A percentile compares a stretch with the other conserved stretches of the same genome.
Conservation (phyloP, 2,113 vertebrate species). For the Cheirogaleus medius region DNA sequence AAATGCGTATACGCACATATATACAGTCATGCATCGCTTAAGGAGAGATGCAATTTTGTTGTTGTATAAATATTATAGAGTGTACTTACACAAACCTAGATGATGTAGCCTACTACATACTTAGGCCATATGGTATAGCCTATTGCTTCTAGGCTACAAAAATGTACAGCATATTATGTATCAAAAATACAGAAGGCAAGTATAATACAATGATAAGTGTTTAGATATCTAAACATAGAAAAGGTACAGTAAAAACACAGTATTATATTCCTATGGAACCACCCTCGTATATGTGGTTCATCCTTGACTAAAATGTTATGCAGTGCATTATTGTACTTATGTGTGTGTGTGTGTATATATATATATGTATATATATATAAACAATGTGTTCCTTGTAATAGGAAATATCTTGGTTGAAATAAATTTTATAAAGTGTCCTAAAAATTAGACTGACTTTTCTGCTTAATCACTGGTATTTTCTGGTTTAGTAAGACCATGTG, state of each 20-base stretch:
- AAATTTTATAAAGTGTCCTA: constrained; percentile 9
- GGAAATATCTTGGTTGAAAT: neutral
- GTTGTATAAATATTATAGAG: neutral
- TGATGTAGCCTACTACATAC: neutral
- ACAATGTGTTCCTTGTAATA: neutral
- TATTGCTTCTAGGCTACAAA: neutral
- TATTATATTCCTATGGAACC: neutral
- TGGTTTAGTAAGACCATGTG: neutral
- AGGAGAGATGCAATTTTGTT: neutral
- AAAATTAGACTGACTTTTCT: neutral
- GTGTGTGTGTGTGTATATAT: neutral
- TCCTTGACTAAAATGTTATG: neutral
- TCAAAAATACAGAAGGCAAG: neutral
- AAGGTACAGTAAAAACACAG: neutral
- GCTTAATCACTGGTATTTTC: constrained; percentile 28
- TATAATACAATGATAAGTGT: neutral
- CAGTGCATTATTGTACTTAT: neutral
- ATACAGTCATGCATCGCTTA: neutral
- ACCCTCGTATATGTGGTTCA: neutral
- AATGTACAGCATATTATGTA: neutral
- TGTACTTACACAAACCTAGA: neutral
- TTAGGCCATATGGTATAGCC: neutral
- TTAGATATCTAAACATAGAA: neutral
- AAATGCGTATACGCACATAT: neutral
- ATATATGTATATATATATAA: neutral